Conservation (phyloP, 2,113 vertebrate species). For the Erythrolamprus reginae region DNA sequence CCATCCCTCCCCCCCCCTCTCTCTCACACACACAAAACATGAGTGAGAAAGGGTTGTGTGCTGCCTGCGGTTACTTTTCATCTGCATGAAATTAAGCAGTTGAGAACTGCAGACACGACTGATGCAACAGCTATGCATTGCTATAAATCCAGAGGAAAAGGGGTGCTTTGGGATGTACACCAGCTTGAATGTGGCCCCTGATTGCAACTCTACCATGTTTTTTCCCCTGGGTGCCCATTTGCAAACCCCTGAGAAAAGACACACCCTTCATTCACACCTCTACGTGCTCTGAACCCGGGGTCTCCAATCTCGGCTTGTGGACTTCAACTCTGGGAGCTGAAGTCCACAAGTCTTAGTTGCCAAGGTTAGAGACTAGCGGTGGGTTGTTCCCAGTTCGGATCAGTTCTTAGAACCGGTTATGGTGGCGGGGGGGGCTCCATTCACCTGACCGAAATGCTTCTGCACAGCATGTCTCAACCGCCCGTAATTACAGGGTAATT, state of each 20-base stretch:
- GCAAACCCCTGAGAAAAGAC: neutral
- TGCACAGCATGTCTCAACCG: too few species aligned
- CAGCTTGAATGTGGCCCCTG: neutral
- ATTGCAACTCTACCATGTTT: neutral
- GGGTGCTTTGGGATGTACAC: neutral
- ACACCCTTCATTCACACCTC: neutral
- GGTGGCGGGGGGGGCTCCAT: too few species aligned
- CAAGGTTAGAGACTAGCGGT: too few species aligned
- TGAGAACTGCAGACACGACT: neutral
- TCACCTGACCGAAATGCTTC: too few species aligned
- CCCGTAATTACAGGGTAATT: too few species aligned
- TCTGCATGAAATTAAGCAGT: neutral
- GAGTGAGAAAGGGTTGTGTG: neutral
- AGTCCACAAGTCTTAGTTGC: too few species aligned
- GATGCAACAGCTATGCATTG: neutral
- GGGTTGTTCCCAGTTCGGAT: too few species aligned
- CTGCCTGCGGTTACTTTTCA: neutral
- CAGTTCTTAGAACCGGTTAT: too few species aligned
- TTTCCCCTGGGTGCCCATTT: neutral
- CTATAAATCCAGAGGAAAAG: neutral
- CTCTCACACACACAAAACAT: neutral
- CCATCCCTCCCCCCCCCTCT: too few species aligned
- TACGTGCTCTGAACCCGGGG: neutral
- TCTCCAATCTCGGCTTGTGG: too few species aligned
- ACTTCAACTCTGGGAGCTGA: too few species aligned